Conservation (phyloP, 2,888 invertebrate genomes). For the Creontiades dilutus region DNA sequence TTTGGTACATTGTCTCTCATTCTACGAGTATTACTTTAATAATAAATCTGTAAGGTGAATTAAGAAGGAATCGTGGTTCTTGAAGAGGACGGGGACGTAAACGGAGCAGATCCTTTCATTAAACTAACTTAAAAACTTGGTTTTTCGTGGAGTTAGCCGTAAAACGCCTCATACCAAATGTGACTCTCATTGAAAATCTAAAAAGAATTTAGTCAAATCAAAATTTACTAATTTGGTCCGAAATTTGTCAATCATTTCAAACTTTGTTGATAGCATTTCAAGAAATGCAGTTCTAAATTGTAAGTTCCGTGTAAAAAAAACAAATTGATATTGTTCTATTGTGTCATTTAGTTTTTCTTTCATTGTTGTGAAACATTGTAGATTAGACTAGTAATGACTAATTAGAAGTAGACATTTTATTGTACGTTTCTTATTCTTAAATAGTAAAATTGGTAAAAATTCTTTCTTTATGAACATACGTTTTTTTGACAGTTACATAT, state of each 20-base stretch:
- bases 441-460: slow-evolving; percentile 65
- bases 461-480: slow-evolving; percentile 45
- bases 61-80: too few relatives aligned
- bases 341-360: slow-evolving; percentile 73
- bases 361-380: slow-evolving; percentile 72
- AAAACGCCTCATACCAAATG: not conserved
- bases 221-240: slow-evolving; percentile 24
- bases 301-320: slow-evolving; percentile 72
- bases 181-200: slow-evolving; percentile 14
- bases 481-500: slow-evolving; percentile 58
- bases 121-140: too few relatives aligned
- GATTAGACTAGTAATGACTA: slow-evolving; percentile 71
- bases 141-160: too few relatives aligned
- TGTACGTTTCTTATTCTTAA: slow-evolving; percentile 54
- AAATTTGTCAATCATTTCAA: slow-evolving; percentile 69
- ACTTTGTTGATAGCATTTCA: slow-evolving; percentile 73
- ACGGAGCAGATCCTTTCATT: too few relatives aligned
- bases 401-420: slow-evolving; percentile 73
- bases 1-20: too few relatives aligned
- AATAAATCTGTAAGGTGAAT: too few relatives aligned
- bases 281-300: slow-evolving; percentile 72
- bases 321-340: slow-evolving; percentile 71
- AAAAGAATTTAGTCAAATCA: not conserved
- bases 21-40: too few relatives aligned
- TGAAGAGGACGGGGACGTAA: too few relatives aligned